Base-by-base conservation (phyloP, 2,888 invertebrate species). In the Andrena camellia region DNA sequence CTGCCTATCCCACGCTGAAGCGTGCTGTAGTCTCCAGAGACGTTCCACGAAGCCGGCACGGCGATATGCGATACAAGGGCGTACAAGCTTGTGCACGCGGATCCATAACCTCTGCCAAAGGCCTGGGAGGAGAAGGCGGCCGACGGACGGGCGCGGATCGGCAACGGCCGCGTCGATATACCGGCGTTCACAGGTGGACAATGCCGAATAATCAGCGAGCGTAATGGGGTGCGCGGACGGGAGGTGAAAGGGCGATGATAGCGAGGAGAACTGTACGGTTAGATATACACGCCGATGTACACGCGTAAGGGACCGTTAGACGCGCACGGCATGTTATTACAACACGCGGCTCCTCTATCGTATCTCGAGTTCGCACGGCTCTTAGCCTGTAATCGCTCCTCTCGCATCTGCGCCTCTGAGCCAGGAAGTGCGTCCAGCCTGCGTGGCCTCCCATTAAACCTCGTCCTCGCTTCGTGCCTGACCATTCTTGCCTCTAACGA, bases 111-210 rank as follows among this genome's bases (percentile, higher is more conserved):
- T 63, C 57, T 72, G 68, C 52, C 66, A 42, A 42, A 42, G 42
- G 42, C 48, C 54, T 78, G 69, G 71, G 71, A 63, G 72, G 81
- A 73, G 81, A 82, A 76, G 78, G 71, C 62, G 33, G 80, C 80
- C 72, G 80, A 64, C 52, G 33, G 63, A 59, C 64, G 42, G 50
- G 20, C 68, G 31, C 70, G 77, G 72, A 83, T 80, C 81, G 88
- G 85, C 89, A 77, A 74, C 78, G 78, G 75, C 33, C 73, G 78
- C 80, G 83, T 87, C 88, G 85, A 90, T 89, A 87, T 74, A 59
- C 86, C 84, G 88, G 88, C 81, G 85, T 89, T 90, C 86, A 87
- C 86, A 89, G 78, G 81, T 85, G 91, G 86, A 90, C 90, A 91
- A 90, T 89, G 86, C 84, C 78, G 85, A 86, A 90, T 91, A 89